Evolutionary conservation across 2,113 vertebrate species (phyloP), one percentile per base, ranked within the genome.

Genomic region (Megaleporinus macrocephalus): DNA sequence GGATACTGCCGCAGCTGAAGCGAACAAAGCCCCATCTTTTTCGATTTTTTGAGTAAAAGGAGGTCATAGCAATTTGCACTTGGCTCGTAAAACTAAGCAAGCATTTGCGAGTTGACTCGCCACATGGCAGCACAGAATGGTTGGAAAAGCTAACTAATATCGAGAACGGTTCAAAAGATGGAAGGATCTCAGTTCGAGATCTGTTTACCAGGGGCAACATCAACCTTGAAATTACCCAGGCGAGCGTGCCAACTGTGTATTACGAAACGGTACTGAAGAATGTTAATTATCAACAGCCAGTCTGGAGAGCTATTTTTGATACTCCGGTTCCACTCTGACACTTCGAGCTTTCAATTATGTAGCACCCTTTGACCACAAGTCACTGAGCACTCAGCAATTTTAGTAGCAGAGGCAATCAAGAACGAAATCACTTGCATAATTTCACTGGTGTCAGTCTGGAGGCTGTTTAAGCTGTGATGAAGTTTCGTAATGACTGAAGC

Each of bases 311-410:
- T n/a, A 71, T 75, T 66, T 65, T 75, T 57, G 26, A 71, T 75
- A 49, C 59, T 79, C 30, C 24, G 3, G 49, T 79, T 85, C 65
- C 76, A 78, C 61, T 55, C 49, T 53, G 66, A 57, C 74, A 73
- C 49, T 18, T 61, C 62, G 36, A 55, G 33, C 51, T 70, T 77
- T 81, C n/a, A 78, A 70, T 85, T 72, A 72, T 77, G 80, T 83
- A 79, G 76, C 84, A 83, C 72, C 24, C 27, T 63, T 73, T 76
- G 72, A 83, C 73, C 81, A 44, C 5, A 74, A 83, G 65, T 82
- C 73, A 76, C 76, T 85, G 66, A 76, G 53, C 49, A 68, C 33
- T 77, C 61, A 76, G 80, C 76, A 27, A 44, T 66, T 82, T 85
- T 71, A 53, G 72, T 80, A 55, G 72, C 70, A 61, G 51, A 41